Evolutionary conservation across 1,140 invertebrate species (phyloP), one percentile per base, ranked within the genome.

Genomic region (Stegodyphus dumicola): DNA sequence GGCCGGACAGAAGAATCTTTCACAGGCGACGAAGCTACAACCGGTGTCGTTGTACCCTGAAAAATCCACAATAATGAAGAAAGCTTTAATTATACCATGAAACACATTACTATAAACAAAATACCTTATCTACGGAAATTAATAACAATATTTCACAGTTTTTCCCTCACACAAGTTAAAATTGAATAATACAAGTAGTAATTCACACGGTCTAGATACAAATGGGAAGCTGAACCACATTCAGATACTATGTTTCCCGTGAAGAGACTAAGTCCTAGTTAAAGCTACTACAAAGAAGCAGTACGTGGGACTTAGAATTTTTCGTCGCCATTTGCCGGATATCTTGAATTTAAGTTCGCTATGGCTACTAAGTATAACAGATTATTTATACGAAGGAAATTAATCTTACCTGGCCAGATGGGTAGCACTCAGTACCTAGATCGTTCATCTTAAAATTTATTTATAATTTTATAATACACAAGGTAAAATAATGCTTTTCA

Each of bases 41-140:
- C 81, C 81, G 81, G 81, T 85, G 81, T 85, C 81, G 81, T 85
- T 85, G 81, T 52, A 76, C 81, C 52, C 81, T 85, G 64, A 85
- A 80, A 85, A 85, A 85, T 85, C 56, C 56, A 77, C 73, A 75
- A 56, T 75, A 33, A 33, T 33, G 52, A 67, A 7, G 65, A 9
- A 67, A 67, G 65, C 33, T 67, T 67, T 67, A 67, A 67, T 60
- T 60, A 60, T 3, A 33, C 33, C 33, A 33, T 3, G 33, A 33
- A 33, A 33, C 33, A 33, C 3, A 3, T 33, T 33, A 33, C 33
- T 33, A 33, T 33, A 33, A 1, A 33, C 1, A 33, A 33, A 33
- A 33, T 33, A 33, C 33, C 33, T 33, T 33, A 33, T 3, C 33
- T 1, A 33, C 33, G 33, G 3, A 33, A 33, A 33, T 33, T 33